Conservation (phyloP, 2,888 invertebrate species). For the Pachliopta kotzebuea region DNA sequence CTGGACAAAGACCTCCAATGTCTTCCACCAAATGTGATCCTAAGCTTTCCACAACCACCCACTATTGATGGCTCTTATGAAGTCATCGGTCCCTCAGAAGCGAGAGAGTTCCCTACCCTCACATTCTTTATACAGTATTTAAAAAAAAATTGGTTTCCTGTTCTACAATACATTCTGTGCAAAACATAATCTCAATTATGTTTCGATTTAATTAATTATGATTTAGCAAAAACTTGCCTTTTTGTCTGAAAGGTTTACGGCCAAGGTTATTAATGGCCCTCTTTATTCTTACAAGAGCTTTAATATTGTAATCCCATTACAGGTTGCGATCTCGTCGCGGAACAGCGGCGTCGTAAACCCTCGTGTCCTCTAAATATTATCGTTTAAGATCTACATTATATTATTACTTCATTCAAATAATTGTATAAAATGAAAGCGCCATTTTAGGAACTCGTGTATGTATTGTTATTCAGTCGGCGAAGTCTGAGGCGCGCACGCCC, state of each 20-base stretch:
- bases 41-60: no score
- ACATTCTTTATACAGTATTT: no score
- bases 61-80: no score
- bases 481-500: conserved; percentile 69
- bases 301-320: conserved; percentile 50
- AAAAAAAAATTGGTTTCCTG: no score
- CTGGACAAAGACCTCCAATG: no score
- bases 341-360: conserved; percentile 36
- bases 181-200: background rate
- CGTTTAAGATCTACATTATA: conserved; percentile 36
- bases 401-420: conserved; percentile 36
- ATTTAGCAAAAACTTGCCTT: background rate
- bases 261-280: conserved; percentile 40
- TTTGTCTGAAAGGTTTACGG: conserved; percentile 41
- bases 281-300: conserved; percentile 45
- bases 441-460: conserved; percentile 61
- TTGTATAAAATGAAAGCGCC: conserved; percentile 46
- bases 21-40: no score
- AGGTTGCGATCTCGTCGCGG: conserved; percentile 46
- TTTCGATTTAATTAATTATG: background rate
- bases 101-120: no score
- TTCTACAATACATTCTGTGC: background rate
- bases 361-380: conserved; percentile 48
- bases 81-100: no score
- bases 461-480: conserved; percentile 77